Conservation (phyloP, 2,113 vertebrate species). For the Dromaius novaehollandiae region DNA sequence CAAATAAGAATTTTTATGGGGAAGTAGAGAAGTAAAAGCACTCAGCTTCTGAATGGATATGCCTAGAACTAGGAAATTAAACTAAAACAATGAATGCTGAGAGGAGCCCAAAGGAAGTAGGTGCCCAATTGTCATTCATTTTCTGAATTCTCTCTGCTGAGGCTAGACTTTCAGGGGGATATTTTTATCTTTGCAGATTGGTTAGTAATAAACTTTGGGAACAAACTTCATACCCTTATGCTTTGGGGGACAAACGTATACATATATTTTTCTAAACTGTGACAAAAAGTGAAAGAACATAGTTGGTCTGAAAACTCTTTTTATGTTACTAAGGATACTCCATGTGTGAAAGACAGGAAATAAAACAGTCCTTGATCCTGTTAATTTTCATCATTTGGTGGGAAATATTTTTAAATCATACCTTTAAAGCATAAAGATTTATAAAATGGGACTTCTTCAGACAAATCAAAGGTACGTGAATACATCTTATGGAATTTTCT, state of each 20-base stretch:
- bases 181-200: background rate
- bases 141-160: background rate
- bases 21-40: constrained; percentile 5
- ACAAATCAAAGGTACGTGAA: background rate
- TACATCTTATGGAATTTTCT: background rate
- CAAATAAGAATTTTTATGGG: constrained; percentile 2
- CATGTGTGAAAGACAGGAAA: background rate
- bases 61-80: constrained; percentile 25
- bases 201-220: background rate
- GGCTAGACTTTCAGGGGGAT: background rate
- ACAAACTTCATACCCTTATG: background rate
- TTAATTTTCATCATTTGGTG: background rate
- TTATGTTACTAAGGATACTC: background rate
- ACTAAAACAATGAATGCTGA: background rate
- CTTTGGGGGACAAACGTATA: background rate
- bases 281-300: background rate
- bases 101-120: background rate
- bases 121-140: background rate
- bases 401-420: constrained; percentile 6
- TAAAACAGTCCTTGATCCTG: background rate
- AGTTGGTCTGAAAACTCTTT: background rate
- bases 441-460: background rate
- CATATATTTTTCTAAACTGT: background rate
- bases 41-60: background rate
- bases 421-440: background rate